Base-by-base conservation (phyloP, 1,140 invertebrate species). In the Drosophila orena region DNA sequence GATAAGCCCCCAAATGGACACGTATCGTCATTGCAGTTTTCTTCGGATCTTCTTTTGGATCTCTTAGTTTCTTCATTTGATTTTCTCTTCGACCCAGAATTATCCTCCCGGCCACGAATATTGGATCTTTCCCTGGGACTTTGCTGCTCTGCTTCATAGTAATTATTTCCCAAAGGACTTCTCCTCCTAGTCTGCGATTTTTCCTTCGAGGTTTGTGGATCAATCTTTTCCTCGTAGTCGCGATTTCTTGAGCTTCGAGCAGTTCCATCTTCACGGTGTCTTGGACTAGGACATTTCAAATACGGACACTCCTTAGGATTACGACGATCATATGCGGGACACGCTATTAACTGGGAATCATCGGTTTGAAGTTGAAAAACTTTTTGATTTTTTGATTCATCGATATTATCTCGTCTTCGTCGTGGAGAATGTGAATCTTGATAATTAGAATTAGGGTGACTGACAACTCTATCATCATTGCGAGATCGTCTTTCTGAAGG, bases 381-480 rank as follows among this genome's bases (percentile, higher is more conserved):
- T 64, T 38, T 46, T 12, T 17, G 14, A n/a, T 34, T 37, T 6
- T 20, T 59, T 22, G 59, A 8, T 14, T 5, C 57, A 6, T n/a
- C 11, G 10, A 10, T 12, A 7, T 4, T 4, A 20, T 17, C 2
- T 11, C 3, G 38, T 10, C 30, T 34, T n/a, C 20, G 30, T 4
- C 11, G 61, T 5, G 4, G 17, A 15, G 35, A 3, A 8, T 17
- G 14, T 7, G 14, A 15, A 7, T 34, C 57, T 15, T 58, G 37
- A 30, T 61, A 61, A 37, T 61, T n/a, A 7, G n/a, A n/a, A n/a
- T 40, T 17, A 11, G 14, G 53, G 43, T 27, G 47, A 52, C 5
- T 52, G 12, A 12, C 5, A 6, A 35, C 14, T 30, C 14, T 15
- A 27, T 14, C 34, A 30, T 60, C 35, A 20, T 14, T 30, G 15